Conservation (phyloP, 1,140 invertebrate genomes). For the Eueides isabella region DNA sequence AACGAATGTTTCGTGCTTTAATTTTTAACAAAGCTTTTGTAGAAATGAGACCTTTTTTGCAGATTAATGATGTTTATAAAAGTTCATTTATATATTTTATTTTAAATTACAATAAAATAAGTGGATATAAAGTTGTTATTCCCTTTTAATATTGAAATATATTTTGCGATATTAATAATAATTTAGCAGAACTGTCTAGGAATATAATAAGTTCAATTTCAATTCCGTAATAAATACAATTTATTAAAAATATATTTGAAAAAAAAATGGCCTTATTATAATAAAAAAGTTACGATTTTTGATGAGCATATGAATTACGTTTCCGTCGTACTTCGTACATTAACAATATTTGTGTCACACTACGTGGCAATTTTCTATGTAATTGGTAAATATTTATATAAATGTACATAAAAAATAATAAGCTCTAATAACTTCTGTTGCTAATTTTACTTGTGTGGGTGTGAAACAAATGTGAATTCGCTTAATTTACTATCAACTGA, state of each 20-base stretch:
- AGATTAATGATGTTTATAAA: not conserved
- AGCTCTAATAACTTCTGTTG: constrained; percentile 27
- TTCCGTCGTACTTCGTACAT: too few species aligned
- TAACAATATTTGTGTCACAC: too few species aligned
- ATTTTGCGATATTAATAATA: not conserved
- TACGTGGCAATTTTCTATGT: too few species aligned
- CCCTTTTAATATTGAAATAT: not conserved
- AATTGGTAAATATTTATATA: too few species aligned
- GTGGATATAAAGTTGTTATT: not conserved
- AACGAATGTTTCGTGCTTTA: constrained; percentile 9
- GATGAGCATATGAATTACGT: too few species aligned
- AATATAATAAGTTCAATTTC: not conserved
- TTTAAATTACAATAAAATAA: not conserved
- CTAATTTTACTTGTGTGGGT: constrained; percentile 52
- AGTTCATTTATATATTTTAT: not conserved
- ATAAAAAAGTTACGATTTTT: too few species aligned
- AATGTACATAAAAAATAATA: not conserved
- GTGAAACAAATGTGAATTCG: constrained; percentile 60
- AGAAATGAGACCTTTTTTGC: not conserved
- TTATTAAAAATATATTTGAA: too few species aligned
- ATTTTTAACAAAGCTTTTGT: constrained; percentile 8
- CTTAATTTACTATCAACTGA: constrained; percentile 64
- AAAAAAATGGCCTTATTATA: too few species aligned
- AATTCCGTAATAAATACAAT: not conserved
- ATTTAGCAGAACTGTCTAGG: not conserved